These are phyloP conservation scores for Seira musarum DNA, from an alignment of 2,888 invertebrate genomes.

Conservation along the genomic window DNA sequence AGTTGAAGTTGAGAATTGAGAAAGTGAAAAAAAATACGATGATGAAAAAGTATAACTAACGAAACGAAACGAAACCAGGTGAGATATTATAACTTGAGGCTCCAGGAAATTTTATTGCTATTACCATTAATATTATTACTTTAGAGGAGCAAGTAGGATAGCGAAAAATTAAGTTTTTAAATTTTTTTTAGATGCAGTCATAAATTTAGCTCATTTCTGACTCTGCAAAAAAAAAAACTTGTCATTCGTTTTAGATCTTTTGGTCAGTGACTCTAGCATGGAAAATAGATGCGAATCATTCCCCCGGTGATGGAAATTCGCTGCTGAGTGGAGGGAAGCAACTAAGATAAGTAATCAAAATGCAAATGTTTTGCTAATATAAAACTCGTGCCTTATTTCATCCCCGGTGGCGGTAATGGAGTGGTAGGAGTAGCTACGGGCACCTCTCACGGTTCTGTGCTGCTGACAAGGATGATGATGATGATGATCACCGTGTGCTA, in stretches of 20 bases:
- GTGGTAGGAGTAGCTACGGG: background rate
- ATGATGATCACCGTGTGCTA: slow-evolving; percentile 43
- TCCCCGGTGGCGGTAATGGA: background rate
- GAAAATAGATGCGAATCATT: background rate
- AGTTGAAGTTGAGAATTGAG: background rate
- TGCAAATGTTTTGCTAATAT: slow-evolving; percentile 51
- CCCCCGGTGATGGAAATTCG: slow-evolving; percentile 13
- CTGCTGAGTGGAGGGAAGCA: background rate
- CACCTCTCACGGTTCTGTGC: background rate
- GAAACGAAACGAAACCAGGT: background rate
- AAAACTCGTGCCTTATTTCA: slow-evolving; percentile 6
- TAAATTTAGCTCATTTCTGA: background rate
- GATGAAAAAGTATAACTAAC: background rate
- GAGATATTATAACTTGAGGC: background rate
- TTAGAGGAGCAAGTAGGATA: background rate
- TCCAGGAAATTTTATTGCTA: background rate
- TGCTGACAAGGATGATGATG: slow-evolving; percentile 11
- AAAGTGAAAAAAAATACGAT: background rate
- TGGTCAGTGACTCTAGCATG: background rate
- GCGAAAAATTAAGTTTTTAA: slow-evolving; percentile 5
- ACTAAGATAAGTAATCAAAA: slow-evolving; percentile 48
- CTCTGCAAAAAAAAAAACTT: too few relatives aligned
- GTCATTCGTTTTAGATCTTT: background rate
- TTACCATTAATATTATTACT: background rate
- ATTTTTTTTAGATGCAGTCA: background rate